phyloP scores from a whole-genome alignment of 2,888 invertebrate genomes.

The Mellilla xanthometata region DNA sequence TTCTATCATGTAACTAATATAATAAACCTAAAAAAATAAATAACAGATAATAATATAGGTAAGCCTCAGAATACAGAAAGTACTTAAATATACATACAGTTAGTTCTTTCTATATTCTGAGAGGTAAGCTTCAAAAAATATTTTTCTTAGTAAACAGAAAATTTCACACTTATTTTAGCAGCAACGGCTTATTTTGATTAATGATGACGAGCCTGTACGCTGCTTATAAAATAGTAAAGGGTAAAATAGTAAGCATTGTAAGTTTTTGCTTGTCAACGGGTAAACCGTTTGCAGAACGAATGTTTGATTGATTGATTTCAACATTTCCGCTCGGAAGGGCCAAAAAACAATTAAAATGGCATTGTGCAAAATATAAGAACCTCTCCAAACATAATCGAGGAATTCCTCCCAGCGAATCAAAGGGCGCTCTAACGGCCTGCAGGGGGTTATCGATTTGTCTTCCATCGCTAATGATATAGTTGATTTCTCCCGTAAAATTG shows the following conservation, averaged over 20 bases:
- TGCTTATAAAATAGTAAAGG: slow-evolving; percentile 41
- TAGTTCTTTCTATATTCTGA: too few relatives aligned
- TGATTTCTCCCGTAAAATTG: slow-evolving; percentile 56
- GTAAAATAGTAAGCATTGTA: slow-evolving; percentile 38
- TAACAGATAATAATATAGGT: too few relatives aligned
- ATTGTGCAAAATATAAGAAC: slow-evolving; percentile 57
- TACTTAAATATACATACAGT: too few relatives aligned
- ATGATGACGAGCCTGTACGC: slow-evolving; percentile 37
- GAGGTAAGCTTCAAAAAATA: too few relatives aligned
- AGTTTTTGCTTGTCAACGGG: slow-evolving; percentile 40
- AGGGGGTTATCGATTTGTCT: slow-evolving; percentile 58
- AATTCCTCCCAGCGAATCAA: slow-evolving; percentile 46
- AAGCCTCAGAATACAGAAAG: too few relatives aligned
- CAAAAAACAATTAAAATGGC: slow-evolving; percentile 66
- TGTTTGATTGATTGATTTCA: slow-evolving; percentile 66
- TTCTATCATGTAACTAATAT: too few relatives aligned
- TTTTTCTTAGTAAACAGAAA: too few relatives aligned
- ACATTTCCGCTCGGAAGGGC: slow-evolving; percentile 56
- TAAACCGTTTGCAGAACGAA: slow-evolving; percentile 59
- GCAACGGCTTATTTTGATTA: slow-evolving; percentile 44
- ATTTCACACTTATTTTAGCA: slow-evolving; percentile 39
- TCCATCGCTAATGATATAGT: slow-evolving; percentile 74
- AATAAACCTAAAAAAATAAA: too few relatives aligned
- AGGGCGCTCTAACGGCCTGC: slow-evolving; percentile 45
- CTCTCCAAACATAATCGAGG: slow-evolving; percentile 50